Percentiles rank a stretch among this genome's conserved stretches.
Conservation (phyloP, 2,113 vertebrate species). For the Aldabrachelys gigantea region DNA sequence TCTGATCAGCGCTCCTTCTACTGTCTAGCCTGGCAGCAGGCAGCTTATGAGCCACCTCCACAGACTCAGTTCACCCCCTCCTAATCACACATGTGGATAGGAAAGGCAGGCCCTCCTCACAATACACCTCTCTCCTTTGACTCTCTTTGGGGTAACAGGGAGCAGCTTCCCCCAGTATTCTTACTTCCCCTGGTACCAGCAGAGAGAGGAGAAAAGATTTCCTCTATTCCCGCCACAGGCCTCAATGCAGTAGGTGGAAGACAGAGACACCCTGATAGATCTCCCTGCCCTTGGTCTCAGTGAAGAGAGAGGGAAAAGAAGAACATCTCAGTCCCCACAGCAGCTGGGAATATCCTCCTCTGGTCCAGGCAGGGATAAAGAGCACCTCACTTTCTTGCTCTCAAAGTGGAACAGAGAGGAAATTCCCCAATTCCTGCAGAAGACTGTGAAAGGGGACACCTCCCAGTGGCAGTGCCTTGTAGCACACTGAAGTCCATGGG, state of each 20-base stretch:
- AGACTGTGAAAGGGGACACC: not conserved
- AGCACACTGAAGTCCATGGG: not conserved
- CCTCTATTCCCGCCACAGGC: not conserved
- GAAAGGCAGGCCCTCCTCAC: not conserved
- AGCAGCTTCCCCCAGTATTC: not conserved
- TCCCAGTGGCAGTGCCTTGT: not conserved
- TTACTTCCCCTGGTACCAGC: not conserved
- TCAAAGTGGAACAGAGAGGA: not conserved
- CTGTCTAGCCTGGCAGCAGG: not conserved
- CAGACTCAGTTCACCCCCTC: not conserved
- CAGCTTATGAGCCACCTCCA: not conserved
- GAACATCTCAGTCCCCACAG: not conserved
- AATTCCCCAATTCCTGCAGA: not conserved
- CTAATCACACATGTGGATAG: fast-evolving
- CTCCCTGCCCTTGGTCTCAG: not conserved
- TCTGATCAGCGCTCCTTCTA: not conserved
- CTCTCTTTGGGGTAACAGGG: not conserved
- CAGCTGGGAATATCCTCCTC: not conserved
- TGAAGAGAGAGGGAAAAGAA: not conserved
- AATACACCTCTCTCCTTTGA: not conserved
- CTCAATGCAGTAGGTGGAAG: not conserved
- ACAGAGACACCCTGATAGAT: not conserved
- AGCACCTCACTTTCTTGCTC: not conserved
- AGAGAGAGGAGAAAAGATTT: not conserved
- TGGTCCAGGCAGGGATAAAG: not conserved